These are phyloP conservation scores for Semicossyphus pulcher DNA, from an alignment of 2,113 vertebrate species.

Conservation along the genomic window DNA sequence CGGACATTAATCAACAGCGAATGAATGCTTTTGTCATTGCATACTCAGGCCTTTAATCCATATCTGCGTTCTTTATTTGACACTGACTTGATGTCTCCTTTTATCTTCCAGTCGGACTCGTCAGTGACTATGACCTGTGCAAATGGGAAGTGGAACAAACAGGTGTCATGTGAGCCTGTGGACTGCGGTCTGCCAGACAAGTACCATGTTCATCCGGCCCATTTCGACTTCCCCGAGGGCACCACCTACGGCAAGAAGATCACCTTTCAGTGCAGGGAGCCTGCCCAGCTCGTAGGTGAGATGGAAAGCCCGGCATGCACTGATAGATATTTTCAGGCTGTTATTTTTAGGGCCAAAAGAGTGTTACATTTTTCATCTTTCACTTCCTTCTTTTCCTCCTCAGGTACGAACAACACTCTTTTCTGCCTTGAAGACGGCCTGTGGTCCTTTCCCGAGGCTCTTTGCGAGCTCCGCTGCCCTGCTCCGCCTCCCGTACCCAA, in stretches of 20 bases:
- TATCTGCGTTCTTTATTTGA: not conserved
- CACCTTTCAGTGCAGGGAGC: constrained; percentile 92
- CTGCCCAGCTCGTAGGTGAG: constrained; percentile 94
- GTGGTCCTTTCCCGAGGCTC: constrained; percentile 98
- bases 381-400: not conserved
- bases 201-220: constrained; percentile 93
- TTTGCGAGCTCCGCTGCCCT: constrained; percentile 95
- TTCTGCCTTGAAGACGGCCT: constrained; percentile 95
- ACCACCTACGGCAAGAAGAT: constrained; percentile 94
- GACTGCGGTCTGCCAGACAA: constrained; percentile 97
- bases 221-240: constrained; percentile 91
- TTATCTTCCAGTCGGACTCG: constrained; percentile 80
- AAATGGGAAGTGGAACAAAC: constrained; percentile 96
- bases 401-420: constrained; percentile 93
- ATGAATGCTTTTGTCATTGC: constrained; percentile 1
- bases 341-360: too few relatives aligned
- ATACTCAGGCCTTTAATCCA: not conserved
- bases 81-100: constrained; percentile 16
- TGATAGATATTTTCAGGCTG: not conserved
- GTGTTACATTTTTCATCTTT: not conserved
- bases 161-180: constrained; percentile 93
- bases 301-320: not conserved
- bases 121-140: constrained; percentile 90
- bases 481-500: constrained; percentile 90
- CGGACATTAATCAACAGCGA: constrained; percentile 20